A percentile compares a stretch with the other conserved stretches of the same genome.
Evolutionary conservation across 2,113 vertebrate species (phyloP).

Genomic region (Psilopsiagon aurifrons): DNA sequence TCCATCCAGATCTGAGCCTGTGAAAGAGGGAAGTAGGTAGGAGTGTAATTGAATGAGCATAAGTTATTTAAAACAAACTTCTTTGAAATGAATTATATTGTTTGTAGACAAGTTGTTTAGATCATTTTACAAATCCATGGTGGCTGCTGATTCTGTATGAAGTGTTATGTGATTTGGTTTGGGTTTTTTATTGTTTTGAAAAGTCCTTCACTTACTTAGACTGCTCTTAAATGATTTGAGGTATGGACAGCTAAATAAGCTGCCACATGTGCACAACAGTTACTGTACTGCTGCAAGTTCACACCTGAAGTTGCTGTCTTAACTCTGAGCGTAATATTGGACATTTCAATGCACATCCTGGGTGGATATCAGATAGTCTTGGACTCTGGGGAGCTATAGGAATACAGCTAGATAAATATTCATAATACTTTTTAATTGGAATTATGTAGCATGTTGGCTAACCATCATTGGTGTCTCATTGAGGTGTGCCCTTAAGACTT

Average conservation of each 20-base stretch:
- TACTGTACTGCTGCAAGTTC: neutral
- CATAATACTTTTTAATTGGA: neutral
- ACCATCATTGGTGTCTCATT: neutral
- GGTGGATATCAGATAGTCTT: neutral
- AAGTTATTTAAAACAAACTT: neutral
- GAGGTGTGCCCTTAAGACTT: neutral
- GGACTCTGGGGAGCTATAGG: neutral
- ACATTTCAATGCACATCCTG: neutral
- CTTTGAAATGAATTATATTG: neutral
- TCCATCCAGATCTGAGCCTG: neutral
- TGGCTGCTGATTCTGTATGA: neutral
- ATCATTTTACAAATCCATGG: neutral
- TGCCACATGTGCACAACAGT: neutral
- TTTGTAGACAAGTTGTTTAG: neutral
- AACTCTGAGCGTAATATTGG: neutral
- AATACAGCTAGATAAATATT: neutral
- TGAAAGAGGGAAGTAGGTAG: neutral
- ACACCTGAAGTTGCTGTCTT: neutral
- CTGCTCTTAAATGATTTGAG: neutral
- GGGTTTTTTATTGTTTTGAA: neutral
- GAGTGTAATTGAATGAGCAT: neutral
- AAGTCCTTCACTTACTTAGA: neutral
- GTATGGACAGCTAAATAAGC: neutral
- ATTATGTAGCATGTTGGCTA: neutral
- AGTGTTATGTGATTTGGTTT: neutral